Conservation (phyloP, 2,797 vertebrate genomes). For the Pangasius macronema region DNA sequence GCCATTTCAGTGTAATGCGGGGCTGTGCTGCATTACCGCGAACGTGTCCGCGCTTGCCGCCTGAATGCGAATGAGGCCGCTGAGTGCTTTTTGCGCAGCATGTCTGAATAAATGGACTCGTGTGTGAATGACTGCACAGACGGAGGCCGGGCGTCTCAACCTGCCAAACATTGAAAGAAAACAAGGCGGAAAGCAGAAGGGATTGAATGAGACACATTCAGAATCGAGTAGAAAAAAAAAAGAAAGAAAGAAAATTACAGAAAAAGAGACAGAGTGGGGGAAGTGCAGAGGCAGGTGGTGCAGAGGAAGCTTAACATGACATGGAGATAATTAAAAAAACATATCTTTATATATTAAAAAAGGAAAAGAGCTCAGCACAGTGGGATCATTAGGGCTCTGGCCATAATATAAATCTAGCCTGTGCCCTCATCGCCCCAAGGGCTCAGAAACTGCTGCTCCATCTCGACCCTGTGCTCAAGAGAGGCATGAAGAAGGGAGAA, state of each 20-base stretch:
- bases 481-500: neutral
- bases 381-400: slow-evolving; percentile 69
- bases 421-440: slow-evolving; percentile 63
- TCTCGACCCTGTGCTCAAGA: slow-evolving; percentile 64
- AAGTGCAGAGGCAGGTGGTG: slow-evolving; percentile 59
- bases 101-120: slow-evolving; percentile 59
- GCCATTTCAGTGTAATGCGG: slow-evolving; percentile 32
- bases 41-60: slow-evolving; percentile 12
- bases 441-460: slow-evolving; percentile 65
- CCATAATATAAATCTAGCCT: slow-evolving; percentile 68
- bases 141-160: slow-evolving; percentile 70
- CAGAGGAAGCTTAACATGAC: slow-evolving; percentile 72
- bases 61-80: slow-evolving; percentile 42
- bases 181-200: slow-evolving; percentile 37
- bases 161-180: slow-evolving; percentile 42
- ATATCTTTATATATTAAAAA: slow-evolving; percentile 70
- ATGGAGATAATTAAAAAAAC: slow-evolving; percentile 73
- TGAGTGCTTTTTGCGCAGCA: slow-evolving; percentile 41
- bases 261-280: slow-evolving; percentile 53
- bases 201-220: slow-evolving; percentile 44
- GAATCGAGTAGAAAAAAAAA: slow-evolving; percentile 34
- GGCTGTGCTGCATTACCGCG: slow-evolving; percentile 34
- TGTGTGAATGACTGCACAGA: slow-evolving; percentile 73
- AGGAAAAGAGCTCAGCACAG: slow-evolving; percentile 54
- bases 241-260: neutral